A percentile compares a stretch with the other conserved stretches of the same genome.
Conservation (phyloP, 1,140 invertebrate species). For the Himalopsyche phryganea region DNA sequence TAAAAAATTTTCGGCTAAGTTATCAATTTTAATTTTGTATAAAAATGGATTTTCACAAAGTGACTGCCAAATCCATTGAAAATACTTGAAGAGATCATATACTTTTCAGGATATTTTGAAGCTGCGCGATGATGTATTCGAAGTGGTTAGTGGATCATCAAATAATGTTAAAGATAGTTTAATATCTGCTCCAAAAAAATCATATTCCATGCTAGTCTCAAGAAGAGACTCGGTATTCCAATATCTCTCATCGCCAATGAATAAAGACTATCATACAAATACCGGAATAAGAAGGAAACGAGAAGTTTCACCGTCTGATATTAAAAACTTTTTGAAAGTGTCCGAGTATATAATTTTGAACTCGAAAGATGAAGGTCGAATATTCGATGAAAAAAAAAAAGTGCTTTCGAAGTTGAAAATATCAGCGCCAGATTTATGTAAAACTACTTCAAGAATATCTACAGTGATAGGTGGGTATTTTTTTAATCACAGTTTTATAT, state of each 20-base stretch:
- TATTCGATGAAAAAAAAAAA: conserved; percentile 27
- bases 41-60: too few species aligned
- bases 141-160: conserved; percentile 19
- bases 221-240: background rate
- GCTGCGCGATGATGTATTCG: conserved; percentile 26
- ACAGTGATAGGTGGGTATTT: conserved; percentile 6
- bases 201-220: background rate
- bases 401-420: conserved; percentile 21
- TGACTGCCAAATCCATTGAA: too few species aligned
- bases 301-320: conserved; percentile 19
- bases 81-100: too few species aligned
- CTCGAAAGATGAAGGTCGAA: conserved; percentile 17
- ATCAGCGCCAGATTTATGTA: conserved; percentile 22
- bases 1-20: too few species aligned
- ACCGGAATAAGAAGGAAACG: conserved; percentile 13
- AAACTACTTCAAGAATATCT: conserved; percentile 10
- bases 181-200: background rate
- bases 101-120: conserved; percentile 27
- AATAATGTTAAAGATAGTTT: conserved; percentile 2
- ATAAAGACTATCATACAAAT: background rate
- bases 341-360: conserved; percentile 30
- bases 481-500: background rate
- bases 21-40: too few species aligned
- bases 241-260: background rate
- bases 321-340: conserved; percentile 23